phyloP scores from a whole-genome alignment of 2,797 vertebrate genomes.

The Lagocephalus sceleratus region DNA sequence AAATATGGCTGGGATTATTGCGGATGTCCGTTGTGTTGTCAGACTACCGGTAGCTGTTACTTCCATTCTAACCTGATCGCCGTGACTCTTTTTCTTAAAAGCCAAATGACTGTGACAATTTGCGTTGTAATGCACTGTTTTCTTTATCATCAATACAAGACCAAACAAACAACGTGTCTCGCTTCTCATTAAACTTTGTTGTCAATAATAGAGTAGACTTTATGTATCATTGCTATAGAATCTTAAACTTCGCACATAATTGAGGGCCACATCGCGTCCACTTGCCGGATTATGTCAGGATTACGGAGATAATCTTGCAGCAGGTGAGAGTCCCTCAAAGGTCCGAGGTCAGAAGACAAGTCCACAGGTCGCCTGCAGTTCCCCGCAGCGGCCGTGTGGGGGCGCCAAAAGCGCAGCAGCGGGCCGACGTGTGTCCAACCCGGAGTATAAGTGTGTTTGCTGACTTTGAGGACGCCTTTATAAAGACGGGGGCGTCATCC shows the following conservation, averaged over 20 bases:
- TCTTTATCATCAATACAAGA: constrained; percentile 55
- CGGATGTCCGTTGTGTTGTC: no score
- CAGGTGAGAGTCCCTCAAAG: no score
- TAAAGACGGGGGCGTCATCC: not conserved
- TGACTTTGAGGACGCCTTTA: not conserved
- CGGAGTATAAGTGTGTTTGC: not conserved
- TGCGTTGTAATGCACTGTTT: constrained; percentile 40
- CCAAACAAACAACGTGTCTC: constrained; percentile 34
- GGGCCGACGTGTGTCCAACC: not conserved
- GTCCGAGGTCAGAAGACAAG: not conserved
- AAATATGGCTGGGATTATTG: not conserved
- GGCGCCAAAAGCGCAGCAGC: constrained; percentile 22
- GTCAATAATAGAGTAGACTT: no score
- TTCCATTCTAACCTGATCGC: no score
- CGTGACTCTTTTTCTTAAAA: constrained; percentile 6
- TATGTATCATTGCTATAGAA: no score
- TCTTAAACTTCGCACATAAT: no score
- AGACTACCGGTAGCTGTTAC: no score
- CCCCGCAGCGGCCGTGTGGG: constrained; percentile 12
- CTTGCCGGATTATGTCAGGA: no score
- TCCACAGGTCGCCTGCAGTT: not conserved
- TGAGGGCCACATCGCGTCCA: no score
- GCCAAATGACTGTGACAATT: constrained; percentile 59
- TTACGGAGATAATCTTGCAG: no score
- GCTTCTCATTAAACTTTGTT: constrained; percentile 14